Evolutionary conservation across 2,797 vertebrate genomes (phyloP).

Genomic region (Cryptoblepharus egeriae): DNA sequence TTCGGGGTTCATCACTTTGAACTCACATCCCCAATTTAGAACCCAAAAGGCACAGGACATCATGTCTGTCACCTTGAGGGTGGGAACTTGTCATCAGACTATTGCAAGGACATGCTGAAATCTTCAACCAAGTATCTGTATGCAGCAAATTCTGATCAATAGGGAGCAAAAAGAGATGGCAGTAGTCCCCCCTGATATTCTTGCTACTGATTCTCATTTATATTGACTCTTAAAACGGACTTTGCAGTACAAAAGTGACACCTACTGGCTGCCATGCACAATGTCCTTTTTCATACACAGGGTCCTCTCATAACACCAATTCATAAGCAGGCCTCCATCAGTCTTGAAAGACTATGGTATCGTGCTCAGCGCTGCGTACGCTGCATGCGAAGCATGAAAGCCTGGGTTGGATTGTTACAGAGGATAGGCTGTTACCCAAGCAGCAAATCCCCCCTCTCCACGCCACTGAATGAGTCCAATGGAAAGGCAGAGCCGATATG

Average conservation of each 20-base stretch:
- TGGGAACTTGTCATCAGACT: background rate
- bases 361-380: too few relatives aligned
- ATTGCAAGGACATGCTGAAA: background rate
- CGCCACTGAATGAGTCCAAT: too few relatives aligned
- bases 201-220: background rate
- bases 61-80: background rate
- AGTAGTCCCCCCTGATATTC: background rate
- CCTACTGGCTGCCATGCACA: conserved; percentile 18
- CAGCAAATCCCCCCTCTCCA: too few relatives aligned
- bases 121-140: background rate
- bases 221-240: background rate
- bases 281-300: background rate
- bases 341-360: too few relatives aligned
- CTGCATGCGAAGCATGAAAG: too few relatives aligned
- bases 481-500: too few relatives aligned
- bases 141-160: background rate
- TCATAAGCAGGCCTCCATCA: background rate
- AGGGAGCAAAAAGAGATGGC: background rate
- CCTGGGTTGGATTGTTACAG: too few relatives aligned
- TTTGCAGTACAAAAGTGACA: conserved; percentile 33
- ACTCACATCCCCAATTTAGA: background rate
- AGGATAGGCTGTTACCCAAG: too few relatives aligned
- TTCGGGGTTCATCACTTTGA: background rate
- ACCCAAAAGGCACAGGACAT: background rate
- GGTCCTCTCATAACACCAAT: background rate